A percentile compares a stretch with the other conserved stretches of the same genome.
phyloP scores from a whole-genome alignment of 2,888 invertebrate genomes.

The Chaetogeoica ovagalla region DNA sequence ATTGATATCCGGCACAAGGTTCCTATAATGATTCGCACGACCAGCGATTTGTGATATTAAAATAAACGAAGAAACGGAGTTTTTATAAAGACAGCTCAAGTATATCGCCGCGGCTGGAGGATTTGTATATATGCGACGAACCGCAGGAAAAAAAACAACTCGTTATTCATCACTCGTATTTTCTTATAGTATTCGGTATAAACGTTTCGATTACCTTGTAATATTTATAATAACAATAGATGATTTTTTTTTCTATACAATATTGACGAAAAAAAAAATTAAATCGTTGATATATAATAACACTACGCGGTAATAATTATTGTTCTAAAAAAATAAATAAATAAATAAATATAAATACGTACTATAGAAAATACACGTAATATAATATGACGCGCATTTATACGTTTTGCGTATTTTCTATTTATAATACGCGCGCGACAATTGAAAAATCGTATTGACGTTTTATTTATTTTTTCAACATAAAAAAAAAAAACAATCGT shows the following conservation, averaged over 20 bases:
- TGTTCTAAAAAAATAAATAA: background rate
- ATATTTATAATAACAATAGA: conserved; percentile 3
- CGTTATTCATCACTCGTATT: background rate
- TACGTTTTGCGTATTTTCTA: too few species aligned
- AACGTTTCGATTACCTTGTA: conserved; percentile 16
- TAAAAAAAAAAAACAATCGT: too few species aligned
- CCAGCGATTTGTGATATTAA: conserved; percentile 18
- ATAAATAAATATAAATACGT: background rate
- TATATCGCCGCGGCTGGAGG: background rate
- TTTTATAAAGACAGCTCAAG: conserved; percentile 41
- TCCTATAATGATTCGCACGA: conserved; percentile 27
- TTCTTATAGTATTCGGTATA: background rate
- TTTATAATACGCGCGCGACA: too few species aligned
- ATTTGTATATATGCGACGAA: conserved; percentile 1
- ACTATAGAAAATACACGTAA: too few species aligned
- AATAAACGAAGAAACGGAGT: background rate
- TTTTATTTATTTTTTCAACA: too few species aligned
- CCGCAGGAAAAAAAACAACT: background rate
- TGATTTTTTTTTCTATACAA: background rate
- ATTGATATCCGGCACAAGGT: conserved; percentile 44
- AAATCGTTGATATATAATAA: background rate
- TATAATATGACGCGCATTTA: background rate
- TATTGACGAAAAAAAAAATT: background rate
- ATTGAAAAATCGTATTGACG: too few species aligned
- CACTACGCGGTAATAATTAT: background rate